Evolutionary conservation across 2,113 vertebrate genomes (phyloP).

Genomic region (Gobio gobio): DNA sequence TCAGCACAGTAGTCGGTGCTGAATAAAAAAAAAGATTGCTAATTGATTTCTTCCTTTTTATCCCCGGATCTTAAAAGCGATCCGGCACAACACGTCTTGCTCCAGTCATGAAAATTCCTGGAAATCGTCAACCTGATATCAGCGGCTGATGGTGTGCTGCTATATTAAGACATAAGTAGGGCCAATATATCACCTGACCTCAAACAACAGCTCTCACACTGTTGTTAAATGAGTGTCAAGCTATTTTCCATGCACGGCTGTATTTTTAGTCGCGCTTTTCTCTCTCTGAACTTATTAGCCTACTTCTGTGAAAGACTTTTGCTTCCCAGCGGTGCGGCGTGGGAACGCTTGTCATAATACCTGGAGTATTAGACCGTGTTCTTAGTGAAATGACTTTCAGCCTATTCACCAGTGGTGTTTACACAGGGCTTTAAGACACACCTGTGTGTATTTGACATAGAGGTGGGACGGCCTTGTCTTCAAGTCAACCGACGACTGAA

Average conservation of each 20-base stretch:
- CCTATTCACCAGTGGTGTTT: conserved; percentile 22
- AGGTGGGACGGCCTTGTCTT: conserved; percentile 72
- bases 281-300: conserved; percentile 47
- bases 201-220: not conserved
- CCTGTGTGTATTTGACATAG: conserved; percentile 71
- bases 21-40: not conserved
- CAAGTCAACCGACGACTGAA: conserved; percentile 50
- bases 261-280: conserved; percentile 39
- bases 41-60: not conserved
- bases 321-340: conserved; percentile 14
- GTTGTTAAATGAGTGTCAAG: conserved; percentile 12
- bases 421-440: conserved; percentile 64
- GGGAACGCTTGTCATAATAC: conserved; percentile 6
- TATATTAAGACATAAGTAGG: conserved; percentile 24
- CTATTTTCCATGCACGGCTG: not conserved
- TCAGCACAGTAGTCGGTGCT: not conserved
- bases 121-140: conserved; percentile 29
- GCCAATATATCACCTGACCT: conserved; percentile 17
- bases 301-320: conserved; percentile 36
- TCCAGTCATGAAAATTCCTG: conserved; percentile 1
- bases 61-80: not conserved
- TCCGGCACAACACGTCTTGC: not conserved
- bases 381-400: conserved; percentile 3
- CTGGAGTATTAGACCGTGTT: not conserved
- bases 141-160: not conserved